Evolutionary conservation across 1,140 invertebrate species (phyloP).

Genomic region (Drosophila lowei): DNA sequence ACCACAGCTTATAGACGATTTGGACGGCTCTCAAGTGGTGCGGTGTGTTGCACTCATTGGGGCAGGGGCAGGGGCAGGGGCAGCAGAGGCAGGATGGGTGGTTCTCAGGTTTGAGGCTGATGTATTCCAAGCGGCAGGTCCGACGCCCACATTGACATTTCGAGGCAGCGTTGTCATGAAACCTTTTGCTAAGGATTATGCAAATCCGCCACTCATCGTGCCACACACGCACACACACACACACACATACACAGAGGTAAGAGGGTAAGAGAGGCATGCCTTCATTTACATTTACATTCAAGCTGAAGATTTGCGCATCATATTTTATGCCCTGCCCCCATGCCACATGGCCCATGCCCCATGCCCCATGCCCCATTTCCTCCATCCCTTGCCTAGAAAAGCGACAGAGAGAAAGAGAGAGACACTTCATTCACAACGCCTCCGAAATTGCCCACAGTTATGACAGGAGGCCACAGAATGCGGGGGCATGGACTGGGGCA

Average conservation of each 20-base stretch:
- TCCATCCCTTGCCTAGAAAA: slow-evolving; percentile 19
- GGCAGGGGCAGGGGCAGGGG: neutral
- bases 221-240: slow-evolving; percentile 27
- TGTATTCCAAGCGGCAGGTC: slow-evolving; percentile 31
- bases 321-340: slow-evolving; percentile 64
- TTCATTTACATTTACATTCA: slow-evolving; percentile 80
- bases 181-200: slow-evolving; percentile 80
- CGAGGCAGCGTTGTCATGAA: slow-evolving; percentile 75
- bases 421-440: slow-evolving; percentile 72
- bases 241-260: neutral
- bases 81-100: neutral
- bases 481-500: neutral
- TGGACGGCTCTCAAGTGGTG: slow-evolving; percentile 29
- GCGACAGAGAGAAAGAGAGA: slow-evolving; percentile 1
- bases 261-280: slow-evolving; percentile 48
- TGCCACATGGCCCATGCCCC: slow-evolving; percentile 2
- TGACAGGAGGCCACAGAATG: slow-evolving; percentile 33
- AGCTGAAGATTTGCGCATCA: slow-evolving; percentile 81
- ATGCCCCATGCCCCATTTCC: slow-evolving; percentile 20
- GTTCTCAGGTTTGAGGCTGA: slow-evolving; percentile 14
- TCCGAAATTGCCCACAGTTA: slow-evolving; percentile 78
- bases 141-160: slow-evolving; percentile 71
- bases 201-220: slow-evolving; percentile 78
- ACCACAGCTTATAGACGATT: slow-evolving; percentile 60
- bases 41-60: slow-evolving; percentile 13